Base-by-base conservation (phyloP, 2,797 vertebrate species). In the Helarctos malayanus region DNA sequence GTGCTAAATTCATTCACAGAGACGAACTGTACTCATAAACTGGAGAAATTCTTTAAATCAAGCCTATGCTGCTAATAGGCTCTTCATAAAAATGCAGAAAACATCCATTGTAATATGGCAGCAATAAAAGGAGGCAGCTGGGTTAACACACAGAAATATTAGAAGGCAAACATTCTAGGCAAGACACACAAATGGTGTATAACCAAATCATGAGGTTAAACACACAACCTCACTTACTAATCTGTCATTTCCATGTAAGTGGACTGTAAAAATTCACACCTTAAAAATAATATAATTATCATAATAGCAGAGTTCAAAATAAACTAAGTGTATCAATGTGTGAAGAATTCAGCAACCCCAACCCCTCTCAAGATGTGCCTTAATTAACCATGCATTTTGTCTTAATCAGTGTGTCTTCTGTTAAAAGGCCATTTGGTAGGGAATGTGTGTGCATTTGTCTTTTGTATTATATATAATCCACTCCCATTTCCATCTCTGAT, bases 1-100 rank as follows among this genome's bases (percentile, higher is more conserved):
- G 95, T 92, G 97, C 98, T 98, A 97, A 98, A 98, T 98, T 98
- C 98, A 98, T 98, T 98, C 97, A 92, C 73, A 9, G 49, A 89
- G 98, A 98, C 57, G 96, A 97, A 94, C 80, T 88, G 96, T 38
- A 45, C 97, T 98, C 76, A 57, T 96, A 86, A 78, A 87, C 61
- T 9, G 80, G 52, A 93, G 85, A 94, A 97, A 79, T 97, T 98
- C 95, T 97, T 98, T 97, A 98, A 98, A 98, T 98, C 97, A 98
- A 85, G 95, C 63, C 54, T 94, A 90, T 9, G 93, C 90, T 95
- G 91, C 91, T 98, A 98, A 98, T 81, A 96, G 95, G 89, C 61
- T 90, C 97, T 97, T 96, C 83, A 92, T 91, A 97, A 98, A 97
- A 97, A 98, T 85, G 94, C 92, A 97, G 82, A 82, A 95, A 97